Evolutionary conservation across 2,888 invertebrate genomes (phyloP).

Genomic region (Nephrotoma appendiculata): DNA sequence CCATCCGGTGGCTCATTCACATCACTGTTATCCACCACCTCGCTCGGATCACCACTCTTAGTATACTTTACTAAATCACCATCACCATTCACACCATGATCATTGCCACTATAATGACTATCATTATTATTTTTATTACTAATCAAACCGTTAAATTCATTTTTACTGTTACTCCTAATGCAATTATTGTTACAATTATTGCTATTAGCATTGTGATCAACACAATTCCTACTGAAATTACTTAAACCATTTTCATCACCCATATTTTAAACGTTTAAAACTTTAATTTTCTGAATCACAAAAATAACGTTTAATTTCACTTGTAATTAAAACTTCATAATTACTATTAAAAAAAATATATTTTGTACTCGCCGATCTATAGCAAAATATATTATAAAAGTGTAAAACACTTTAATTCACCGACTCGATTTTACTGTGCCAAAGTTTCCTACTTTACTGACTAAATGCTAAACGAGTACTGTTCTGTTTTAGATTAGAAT

Average conservation of each 20-base stretch:
- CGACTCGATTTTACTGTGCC: not conserved
- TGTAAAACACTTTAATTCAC: not conserved
- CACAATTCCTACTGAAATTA: not conserved
- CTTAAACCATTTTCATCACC: not conserved
- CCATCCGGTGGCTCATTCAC: constrained; percentile 49
- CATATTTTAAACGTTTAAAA: not conserved
- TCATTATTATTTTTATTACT: not conserved
- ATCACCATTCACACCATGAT: not conserved
- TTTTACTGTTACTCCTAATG: not conserved
- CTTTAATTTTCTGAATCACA: not conserved
- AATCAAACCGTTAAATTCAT: not conserved
- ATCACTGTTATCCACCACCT: not conserved
- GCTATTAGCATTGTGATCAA: not conserved
- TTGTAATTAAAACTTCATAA: not conserved
- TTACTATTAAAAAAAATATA: not conserved
- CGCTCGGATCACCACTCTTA: not conserved
- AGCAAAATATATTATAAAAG: not conserved
- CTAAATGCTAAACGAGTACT: not conserved
- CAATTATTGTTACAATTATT: not conserved
- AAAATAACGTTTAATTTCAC: not conserved
- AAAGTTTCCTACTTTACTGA: not conserved
- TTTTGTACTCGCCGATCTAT: not conserved
- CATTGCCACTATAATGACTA: too few species aligned
- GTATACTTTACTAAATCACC: not conserved
- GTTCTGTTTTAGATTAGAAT: not conserved